Evolutionary conservation across 2,797 vertebrate species (phyloP).

Genomic region (Decapterus maruadsi): DNA sequence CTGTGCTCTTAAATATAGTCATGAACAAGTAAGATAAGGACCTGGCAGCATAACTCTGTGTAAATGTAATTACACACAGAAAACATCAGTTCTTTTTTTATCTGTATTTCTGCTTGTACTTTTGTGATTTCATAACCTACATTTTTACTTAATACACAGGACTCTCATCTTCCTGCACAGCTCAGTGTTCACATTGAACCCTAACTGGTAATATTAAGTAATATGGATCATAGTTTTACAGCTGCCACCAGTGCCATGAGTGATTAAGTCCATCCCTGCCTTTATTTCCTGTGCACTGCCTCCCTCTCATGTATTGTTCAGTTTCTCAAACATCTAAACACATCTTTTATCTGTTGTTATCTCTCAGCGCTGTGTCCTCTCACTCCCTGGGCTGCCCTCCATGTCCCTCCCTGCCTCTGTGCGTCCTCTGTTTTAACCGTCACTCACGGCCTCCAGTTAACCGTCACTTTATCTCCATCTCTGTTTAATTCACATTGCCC

Average conservation of each 20-base stretch:
- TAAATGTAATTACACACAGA: neutral
- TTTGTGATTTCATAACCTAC: neutral
- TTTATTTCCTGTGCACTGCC: conserved; percentile 4
- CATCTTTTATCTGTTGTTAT: neutral
- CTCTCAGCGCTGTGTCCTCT: neutral
- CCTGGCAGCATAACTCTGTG: neutral
- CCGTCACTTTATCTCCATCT: conserved; percentile 41
- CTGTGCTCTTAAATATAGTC: neutral
- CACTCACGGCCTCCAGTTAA: conserved; percentile 23
- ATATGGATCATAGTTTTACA: conserved; percentile 46
- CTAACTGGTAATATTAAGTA: conserved; percentile 21
- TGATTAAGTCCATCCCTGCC: neutral
- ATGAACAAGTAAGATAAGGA: neutral
- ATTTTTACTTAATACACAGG: conserved; percentile 7
- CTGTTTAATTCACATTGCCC: conserved; percentile 36
- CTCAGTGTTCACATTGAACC: no score
- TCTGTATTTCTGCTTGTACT: neutral
- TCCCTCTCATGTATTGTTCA: conserved; percentile 8
- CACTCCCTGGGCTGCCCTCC: conserved; percentile 13
- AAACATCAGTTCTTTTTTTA: neutral
- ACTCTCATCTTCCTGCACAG: no score
- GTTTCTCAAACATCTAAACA: neutral
- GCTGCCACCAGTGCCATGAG: neutral
- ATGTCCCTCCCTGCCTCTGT: neutral
- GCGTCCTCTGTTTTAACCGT: conserved; percentile 22